Evolutionary conservation across 2,113 vertebrate genomes (phyloP).

Genomic region (Nesogale talazaci): DNA sequence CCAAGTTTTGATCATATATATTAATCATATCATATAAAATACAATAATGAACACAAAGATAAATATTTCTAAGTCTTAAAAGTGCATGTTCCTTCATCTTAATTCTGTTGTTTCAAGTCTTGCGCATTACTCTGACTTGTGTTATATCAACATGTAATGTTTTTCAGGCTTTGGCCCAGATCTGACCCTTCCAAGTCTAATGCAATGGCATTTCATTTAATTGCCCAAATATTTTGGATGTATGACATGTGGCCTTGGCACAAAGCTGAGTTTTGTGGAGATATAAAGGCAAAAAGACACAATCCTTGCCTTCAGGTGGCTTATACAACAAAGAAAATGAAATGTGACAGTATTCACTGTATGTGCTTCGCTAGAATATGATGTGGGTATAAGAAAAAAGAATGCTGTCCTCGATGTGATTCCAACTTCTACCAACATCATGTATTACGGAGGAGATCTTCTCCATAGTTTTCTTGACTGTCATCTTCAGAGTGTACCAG

Average conservation of each 20-base stretch:
- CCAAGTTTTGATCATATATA: neutral
- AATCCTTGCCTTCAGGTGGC: neutral
- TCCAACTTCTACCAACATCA: neutral
- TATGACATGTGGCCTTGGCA: neutral
- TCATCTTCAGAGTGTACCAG: neutral
- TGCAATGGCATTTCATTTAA: neutral
- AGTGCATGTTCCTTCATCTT: neutral
- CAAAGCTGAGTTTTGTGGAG: neutral
- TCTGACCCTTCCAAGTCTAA: slow-evolving; percentile 4
- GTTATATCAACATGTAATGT: slow-evolving; percentile 28
- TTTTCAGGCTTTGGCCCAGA: neutral
- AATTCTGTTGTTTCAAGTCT: slow-evolving; percentile 27
- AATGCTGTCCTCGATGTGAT: neutral
- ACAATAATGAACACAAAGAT: slow-evolving; percentile 4
- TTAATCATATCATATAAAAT: slow-evolving; percentile 39
- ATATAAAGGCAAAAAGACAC: neutral
- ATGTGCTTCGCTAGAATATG: neutral
- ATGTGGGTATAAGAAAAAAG: neutral
- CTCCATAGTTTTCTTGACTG: neutral
- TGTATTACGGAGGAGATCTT: neutral
- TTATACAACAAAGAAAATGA: neutral
- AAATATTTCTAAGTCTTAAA: slow-evolving; percentile 34
- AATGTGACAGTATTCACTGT: neutral
- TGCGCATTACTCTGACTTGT: slow-evolving; percentile 11
- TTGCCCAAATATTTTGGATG: neutral